Conservation (phyloP, 2,888 invertebrate genomes). For the Hypolimnas misippus region DNA sequence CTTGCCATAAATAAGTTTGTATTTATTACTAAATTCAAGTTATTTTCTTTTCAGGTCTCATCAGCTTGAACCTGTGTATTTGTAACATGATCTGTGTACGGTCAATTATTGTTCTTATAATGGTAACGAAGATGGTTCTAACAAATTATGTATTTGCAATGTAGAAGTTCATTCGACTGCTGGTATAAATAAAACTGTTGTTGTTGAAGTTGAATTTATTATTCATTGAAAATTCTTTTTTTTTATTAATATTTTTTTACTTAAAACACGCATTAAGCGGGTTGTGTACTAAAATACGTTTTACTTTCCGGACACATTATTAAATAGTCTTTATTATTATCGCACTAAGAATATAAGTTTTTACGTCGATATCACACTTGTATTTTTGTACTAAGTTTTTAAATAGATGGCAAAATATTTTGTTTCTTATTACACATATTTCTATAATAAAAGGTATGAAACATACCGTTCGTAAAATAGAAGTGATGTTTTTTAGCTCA, state of each 20-base stretch:
- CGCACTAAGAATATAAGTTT: conserved; percentile 12
- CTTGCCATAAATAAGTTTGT: too few relatives aligned
- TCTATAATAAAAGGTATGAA: not conserved
- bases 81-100: conserved; percentile 21
- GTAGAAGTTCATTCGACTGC: conserved; percentile 13
- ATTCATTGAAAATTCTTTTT: not conserved
- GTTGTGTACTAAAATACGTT: not conserved
- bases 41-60: conserved; percentile 26
- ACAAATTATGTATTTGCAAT: conserved; percentile 18
- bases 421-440: not conserved
- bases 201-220: conserved; percentile 8
- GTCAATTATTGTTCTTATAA: conserved; percentile 38
- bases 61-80: conserved; percentile 13
- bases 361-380: not conserved
- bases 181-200: conserved; percentile 7
- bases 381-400: conserved; percentile 1
- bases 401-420: not conserved
- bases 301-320: not conserved
- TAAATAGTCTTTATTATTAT: conserved; percentile 8
- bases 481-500: not conserved
- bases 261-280: not conserved
- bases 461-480: not conserved
- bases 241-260: not conserved
- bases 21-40: not conserved
- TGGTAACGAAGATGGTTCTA: conserved; percentile 28